A percentile compares a stretch with the other conserved stretches of the same genome.
phyloP scores from a whole-genome alignment of 2,797 vertebrate genomes.

The Clarias fuscus region DNA sequence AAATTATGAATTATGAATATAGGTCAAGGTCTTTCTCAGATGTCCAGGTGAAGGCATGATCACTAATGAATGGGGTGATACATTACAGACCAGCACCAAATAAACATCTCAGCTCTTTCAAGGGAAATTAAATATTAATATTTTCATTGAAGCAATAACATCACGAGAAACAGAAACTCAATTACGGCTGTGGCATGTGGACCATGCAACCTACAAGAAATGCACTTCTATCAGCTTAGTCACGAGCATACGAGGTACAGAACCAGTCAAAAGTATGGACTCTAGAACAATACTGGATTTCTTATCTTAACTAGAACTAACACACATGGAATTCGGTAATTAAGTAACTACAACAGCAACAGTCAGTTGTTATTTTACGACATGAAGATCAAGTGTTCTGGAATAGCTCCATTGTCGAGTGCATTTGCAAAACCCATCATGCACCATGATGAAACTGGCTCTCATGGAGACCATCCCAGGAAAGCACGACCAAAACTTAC shows the following conservation, averaged over 20 bases:
- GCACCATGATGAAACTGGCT: no score
- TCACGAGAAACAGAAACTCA: neutral
- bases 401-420: no score
- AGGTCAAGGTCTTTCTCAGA: neutral
- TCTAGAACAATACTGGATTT: no score
- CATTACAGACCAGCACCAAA: neutral
- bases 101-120: neutral
- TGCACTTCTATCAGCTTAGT: neutral
- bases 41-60: neutral
- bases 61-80: neutral
- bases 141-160: neutral
- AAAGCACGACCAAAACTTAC: no score
- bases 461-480: no score
- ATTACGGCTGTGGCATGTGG: neutral
- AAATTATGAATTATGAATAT: slow-evolving; percentile 15
- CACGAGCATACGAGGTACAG: no score
- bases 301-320: no score
- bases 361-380: no score
- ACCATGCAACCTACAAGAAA: neutral
- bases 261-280: neutral
- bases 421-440: no score
- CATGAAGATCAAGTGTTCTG: no score
- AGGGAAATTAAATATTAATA: neutral
- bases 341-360: no score
- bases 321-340: no score